phyloP scores from a whole-genome alignment of 2,888 invertebrate genomes.

The Stenoptilia bipunctidactyla region DNA sequence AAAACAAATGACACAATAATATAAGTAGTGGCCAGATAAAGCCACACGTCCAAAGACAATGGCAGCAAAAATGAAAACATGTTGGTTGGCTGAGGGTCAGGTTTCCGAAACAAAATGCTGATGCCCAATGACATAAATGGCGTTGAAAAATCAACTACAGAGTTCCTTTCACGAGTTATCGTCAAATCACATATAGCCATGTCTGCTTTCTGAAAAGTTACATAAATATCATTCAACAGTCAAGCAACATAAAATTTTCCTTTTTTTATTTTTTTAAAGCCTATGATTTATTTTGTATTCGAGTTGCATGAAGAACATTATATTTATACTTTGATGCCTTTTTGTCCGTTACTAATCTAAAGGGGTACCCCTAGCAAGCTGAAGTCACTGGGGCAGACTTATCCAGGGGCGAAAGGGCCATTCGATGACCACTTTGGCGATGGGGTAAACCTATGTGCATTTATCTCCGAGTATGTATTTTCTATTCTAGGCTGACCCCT shows the following conservation, averaged over 20 bases:
- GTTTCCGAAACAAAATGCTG: slow-evolving; percentile 86
- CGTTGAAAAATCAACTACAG: slow-evolving; percentile 91
- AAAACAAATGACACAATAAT: slow-evolving; percentile 85
- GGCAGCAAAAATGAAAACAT: slow-evolving; percentile 91
- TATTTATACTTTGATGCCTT: background rate
- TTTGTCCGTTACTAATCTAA: too few relatives aligned
- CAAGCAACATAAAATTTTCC: too few relatives aligned
- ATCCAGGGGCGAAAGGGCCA: too few relatives aligned
- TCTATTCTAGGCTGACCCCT: too few relatives aligned
- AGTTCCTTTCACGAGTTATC: slow-evolving; percentile 89
- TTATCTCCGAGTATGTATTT: too few relatives aligned
- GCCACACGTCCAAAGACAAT: slow-evolving; percentile 86
- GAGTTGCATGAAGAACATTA: slow-evolving; percentile 56
- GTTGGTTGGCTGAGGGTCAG: slow-evolving; percentile 81
- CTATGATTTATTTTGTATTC: too few relatives aligned
- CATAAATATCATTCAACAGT: too few relatives aligned
- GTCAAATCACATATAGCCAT: slow-evolving; percentile 94
- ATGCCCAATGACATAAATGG: slow-evolving; percentile 48
- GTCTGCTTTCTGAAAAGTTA: slow-evolving; percentile 44
- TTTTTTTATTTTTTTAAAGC: too few relatives aligned
- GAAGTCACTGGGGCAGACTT: too few relatives aligned
- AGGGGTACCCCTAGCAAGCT: too few relatives aligned
- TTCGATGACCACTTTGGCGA: too few relatives aligned
- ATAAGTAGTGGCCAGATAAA: slow-evolving; percentile 88
- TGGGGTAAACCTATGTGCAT: too few relatives aligned